A percentile compares a stretch with the other conserved stretches of the same genome.
These are phyloP conservation scores for Beaufortia kweichowensis DNA, from an alignment of 2,113 vertebrate genomes.

Conservation along the genomic window DNA sequence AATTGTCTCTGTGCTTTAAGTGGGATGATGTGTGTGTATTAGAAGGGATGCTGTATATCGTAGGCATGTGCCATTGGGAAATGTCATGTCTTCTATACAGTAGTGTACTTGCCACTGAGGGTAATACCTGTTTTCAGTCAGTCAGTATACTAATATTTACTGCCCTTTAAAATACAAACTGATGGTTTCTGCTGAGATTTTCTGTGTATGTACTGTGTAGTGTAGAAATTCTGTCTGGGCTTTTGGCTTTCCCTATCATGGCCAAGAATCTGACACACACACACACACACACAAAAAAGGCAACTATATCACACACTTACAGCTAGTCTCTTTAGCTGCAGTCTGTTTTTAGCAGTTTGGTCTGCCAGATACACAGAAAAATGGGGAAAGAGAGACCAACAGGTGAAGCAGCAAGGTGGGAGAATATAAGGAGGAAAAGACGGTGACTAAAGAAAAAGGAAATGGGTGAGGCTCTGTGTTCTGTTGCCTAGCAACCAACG, in stretches of 20 bases:
- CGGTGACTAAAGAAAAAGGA: constrained; percentile 49
- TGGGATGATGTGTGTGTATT: constrained; percentile 11
- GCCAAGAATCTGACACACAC: constrained; percentile 26
- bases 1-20: not conserved
- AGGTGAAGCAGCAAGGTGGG: constrained; percentile 43
- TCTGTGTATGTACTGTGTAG: no score
- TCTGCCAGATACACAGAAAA: constrained; percentile 20
- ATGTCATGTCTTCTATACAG: constrained; percentile 10
- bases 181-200: not conserved
- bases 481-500: constrained; percentile 70
- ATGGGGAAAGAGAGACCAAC: constrained; percentile 53
- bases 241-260: not conserved
- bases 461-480: constrained; percentile 51
- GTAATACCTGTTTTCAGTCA: no score
- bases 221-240: not conserved
- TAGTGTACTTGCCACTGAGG: no score
- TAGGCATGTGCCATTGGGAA: constrained; percentile 4
- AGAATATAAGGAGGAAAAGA: constrained; percentile 41
- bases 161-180: no score
- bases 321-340: constrained; percentile 26
- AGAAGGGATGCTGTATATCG: not conserved
- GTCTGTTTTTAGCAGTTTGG: constrained; percentile 43
- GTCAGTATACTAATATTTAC: no score
- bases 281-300: constrained; percentile 33
- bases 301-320: constrained; percentile 8